Conservation (phyloP, 2,888 invertebrate species). For the Lasioglossum oenotherae region DNA sequence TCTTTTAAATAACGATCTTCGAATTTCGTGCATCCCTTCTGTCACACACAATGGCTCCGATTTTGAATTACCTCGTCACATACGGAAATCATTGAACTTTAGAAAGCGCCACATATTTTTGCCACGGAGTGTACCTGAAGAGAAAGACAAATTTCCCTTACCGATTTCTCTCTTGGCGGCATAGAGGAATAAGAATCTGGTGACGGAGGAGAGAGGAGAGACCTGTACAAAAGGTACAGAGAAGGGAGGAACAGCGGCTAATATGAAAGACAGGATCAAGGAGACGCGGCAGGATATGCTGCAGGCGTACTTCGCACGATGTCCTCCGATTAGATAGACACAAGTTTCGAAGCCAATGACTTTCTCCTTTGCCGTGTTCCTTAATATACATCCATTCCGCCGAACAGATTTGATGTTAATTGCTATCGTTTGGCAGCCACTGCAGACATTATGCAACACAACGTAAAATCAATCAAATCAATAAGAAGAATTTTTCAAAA, state of each 20-base stretch:
- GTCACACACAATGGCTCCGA: too few relatives aligned
- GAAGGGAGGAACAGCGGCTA: conserved; percentile 73
- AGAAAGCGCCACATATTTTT: neutral
- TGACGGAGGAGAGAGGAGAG: conserved; percentile 35
- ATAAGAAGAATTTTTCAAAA: neutral
- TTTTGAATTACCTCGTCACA: too few relatives aligned
- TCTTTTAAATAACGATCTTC: too few relatives aligned
- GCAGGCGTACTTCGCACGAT: conserved; percentile 78
- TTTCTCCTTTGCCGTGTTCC: conserved; percentile 64
- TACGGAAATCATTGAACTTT: neutral
- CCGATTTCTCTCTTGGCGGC: conserved; percentile 25
- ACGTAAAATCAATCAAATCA: neutral
- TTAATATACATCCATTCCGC: conserved; percentile 77
- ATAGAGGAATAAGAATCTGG: conserved; percentile 16
- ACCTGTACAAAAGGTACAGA: conserved; percentile 63
- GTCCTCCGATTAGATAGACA: conserved; percentile 74
- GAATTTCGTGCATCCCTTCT: too few relatives aligned
- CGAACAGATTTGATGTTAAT: conserved; percentile 69
- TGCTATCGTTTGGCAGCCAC: neutral
- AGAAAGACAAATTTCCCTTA: conserved; percentile 20
- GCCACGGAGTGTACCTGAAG: neutral
- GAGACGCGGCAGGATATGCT: conserved; percentile 77
- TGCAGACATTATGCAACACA: neutral
- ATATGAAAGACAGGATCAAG: conserved; percentile 77
- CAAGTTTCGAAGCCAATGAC: conserved; percentile 77